Evolutionary conservation across 1,140 invertebrate genomes (phyloP), one percentile per base, ranked within the genome.

Genomic region (Meloidogyne exigua): DNA sequence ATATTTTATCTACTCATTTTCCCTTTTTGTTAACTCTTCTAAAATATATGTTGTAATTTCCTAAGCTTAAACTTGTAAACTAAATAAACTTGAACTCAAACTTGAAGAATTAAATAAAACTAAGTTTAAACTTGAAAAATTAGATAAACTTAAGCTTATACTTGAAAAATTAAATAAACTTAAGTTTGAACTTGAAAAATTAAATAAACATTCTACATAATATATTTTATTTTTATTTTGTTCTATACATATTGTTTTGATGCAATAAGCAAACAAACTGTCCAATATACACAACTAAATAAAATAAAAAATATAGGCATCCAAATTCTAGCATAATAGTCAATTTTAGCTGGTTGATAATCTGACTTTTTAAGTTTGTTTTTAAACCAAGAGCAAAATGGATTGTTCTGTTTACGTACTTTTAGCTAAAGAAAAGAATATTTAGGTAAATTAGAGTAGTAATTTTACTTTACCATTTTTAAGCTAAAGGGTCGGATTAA

Each of bases 301-400:
- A 76, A 44, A 36, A 78, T 25, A 63, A 82, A 82, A 36, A 42
- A 76, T 18, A 82, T 18, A 12, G 81, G 80, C 68, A 72, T 74
- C 23, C 32, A 81, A 32, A 80, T 65, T 21, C 79, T 78, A 23
- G 79, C 81, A 57, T 82, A 82, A 66, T 80, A 82, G 26, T 82
- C 81, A 28, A 82, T 82, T 21, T 80, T 44, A 13, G 81, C 81
- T 2, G 81, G 81, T 57, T 84, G 32, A 71, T 82, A 83, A 32
- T 84, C 79, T 1, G 81, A 83, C 67, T 82, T 82, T 36, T 72
- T 66, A 13, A 81, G 36, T 62, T 82, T 84, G 42, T 70, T 76
- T 62, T 74, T 76, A 57, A 82, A 11, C 12, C 25, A 65, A 21
- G 49, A 36, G n/a, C 72, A 82, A n/a, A 84, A 64, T 23, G 18